These are phyloP conservation scores for Verasper variegatus DNA, from an alignment of 2,113 vertebrate species.

Conservation along the genomic window DNA sequence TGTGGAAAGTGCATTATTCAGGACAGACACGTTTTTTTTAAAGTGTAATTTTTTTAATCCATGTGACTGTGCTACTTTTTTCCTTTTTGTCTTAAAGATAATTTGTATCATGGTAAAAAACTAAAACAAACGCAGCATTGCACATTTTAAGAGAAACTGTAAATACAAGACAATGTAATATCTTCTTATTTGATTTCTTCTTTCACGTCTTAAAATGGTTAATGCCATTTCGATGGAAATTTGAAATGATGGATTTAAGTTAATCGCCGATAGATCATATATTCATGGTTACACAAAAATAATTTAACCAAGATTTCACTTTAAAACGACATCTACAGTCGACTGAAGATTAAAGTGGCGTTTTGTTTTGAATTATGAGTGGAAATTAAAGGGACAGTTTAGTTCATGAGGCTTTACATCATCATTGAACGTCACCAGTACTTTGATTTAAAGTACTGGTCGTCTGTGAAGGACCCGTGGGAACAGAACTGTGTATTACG, in stretches of 20 bases:
- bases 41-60: conserved; percentile 2
- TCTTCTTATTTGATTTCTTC: too few species aligned
- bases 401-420: neutral
- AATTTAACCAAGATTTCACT: neutral
- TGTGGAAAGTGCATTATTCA: conserved; percentile 42
- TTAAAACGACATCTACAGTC: neutral
- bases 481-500: too few species aligned
- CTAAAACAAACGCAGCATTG: conserved; percentile 61
- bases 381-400: neutral
- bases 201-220: too few species aligned
- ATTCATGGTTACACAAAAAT: neutral
- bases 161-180: conserved; percentile 31
- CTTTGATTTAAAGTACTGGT: too few species aligned
- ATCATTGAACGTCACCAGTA: neutral
- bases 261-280: neutral
- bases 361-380: neutral
- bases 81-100: conserved; percentile 10
- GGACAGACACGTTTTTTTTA: neutral
- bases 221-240: too few species aligned
- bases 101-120: conserved; percentile 26
- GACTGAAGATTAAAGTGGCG: neutral
- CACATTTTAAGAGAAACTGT: conserved; percentile 57
- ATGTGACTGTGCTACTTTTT: conserved; percentile 21
- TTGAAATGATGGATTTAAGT: too few species aligned
- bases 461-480: too few species aligned